These are phyloP conservation scores for Lucifuga dentata DNA, from an alignment of 2,113 vertebrate species.

Conservation along the genomic window DNA sequence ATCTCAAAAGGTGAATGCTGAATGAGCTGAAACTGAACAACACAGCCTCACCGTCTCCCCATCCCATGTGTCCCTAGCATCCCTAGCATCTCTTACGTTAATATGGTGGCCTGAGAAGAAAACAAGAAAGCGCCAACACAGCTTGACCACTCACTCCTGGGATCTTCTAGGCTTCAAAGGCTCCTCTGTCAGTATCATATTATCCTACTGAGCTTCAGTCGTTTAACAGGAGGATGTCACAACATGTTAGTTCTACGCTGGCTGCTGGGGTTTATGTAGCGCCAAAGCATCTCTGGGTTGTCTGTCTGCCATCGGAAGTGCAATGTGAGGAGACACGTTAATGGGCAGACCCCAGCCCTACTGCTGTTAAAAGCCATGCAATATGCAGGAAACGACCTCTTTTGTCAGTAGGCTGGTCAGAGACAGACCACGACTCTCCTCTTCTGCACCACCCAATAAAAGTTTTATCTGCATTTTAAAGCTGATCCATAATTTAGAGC, in stretches of 20 bases:
- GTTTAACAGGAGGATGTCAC: conserved; percentile 66
- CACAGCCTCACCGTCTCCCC: conserved; percentile 36
- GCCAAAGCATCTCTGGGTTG: conserved; percentile 69
- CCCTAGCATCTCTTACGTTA: conserved; percentile 79
- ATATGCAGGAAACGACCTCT: conserved; percentile 82
- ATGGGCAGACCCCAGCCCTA: conserved; percentile 73
- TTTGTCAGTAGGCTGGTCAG: conserved; percentile 77
- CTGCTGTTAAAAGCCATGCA: conserved; percentile 82
- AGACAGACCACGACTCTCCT: conserved; percentile 70
- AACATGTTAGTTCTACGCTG: conserved; percentile 69
- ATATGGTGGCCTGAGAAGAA: conserved; percentile 76
- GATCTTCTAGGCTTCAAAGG: conserved; percentile 80
- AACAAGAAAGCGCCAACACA: conserved; percentile 36
- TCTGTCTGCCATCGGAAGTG: conserved; percentile 71
- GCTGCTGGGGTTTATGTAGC: conserved; percentile 69
- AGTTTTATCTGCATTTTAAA: conserved; percentile 84
- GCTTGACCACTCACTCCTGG: conserved; percentile 80
- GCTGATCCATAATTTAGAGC: conserved; percentile 81
- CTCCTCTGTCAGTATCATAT: conserved; percentile 66
- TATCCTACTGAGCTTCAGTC: conserved; percentile 55
- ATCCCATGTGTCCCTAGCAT: conserved; percentile 80
- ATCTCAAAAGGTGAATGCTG: conserved; percentile 88
- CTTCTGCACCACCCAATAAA: conserved; percentile 80
- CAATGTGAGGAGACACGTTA: conserved; percentile 84
- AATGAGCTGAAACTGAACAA: conserved; percentile 67